phyloP scores from a whole-genome alignment of 64 coral and sea anemone species.

The Montipora foliosa region DNA sequence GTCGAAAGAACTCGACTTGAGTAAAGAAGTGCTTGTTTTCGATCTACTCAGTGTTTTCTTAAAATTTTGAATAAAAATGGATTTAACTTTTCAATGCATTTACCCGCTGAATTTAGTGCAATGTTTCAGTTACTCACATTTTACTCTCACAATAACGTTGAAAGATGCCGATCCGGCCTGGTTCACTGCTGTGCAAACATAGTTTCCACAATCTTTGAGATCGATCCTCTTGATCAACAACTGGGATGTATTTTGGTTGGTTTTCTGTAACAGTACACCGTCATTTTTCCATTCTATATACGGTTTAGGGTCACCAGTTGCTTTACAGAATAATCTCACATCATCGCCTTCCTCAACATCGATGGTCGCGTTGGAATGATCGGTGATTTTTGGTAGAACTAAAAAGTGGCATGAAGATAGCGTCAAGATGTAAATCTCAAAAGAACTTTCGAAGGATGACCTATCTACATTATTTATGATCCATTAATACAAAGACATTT shows the following conservation, averaged over 20 bases:
- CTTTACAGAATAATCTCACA: neutral
- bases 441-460: no score
- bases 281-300: constrained; percentile 28
- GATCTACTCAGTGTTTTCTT: no score
- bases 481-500: no score
- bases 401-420: neutral
- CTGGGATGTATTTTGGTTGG: neutral
- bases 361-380: neutral
- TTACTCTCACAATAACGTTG: neutral
- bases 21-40: no score
- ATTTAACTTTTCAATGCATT: no score
- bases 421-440: neutral
- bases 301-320: neutral
- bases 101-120: neutral
- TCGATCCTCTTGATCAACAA: neutral
- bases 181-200: constrained; percentile 25
- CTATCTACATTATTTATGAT: no score
- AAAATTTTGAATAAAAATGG: no score
- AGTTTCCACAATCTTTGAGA: constrained; percentile 9
- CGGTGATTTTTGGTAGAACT: constrained; percentile 22
- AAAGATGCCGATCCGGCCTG: neutral
- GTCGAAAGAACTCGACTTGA: no score
- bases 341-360: constrained; percentile 1
- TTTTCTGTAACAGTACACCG: neutral
- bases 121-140: constrained; percentile 2